Evolutionary conservation across 1,140 invertebrate genomes (phyloP).

Genomic region (Philopotamus ludificatus): DNA sequence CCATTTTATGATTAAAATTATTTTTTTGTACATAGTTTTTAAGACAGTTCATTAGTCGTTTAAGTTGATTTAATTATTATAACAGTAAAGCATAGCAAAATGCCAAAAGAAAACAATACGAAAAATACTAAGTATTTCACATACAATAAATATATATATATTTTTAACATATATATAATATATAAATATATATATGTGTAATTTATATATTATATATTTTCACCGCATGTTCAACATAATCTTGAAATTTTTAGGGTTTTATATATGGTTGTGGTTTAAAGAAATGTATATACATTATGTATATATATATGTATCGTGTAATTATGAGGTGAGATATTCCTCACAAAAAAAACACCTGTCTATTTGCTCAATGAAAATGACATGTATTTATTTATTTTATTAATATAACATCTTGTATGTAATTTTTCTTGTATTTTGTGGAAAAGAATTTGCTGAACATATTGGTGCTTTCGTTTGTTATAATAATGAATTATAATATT

Average conservation of each 20-base stretch:
- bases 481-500: no score
- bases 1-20: no score
- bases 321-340: constrained; percentile 1
- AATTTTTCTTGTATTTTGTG: constrained; percentile 9
- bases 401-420: constrained; percentile 14
- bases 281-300: neutral
- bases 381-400: constrained; percentile 30
- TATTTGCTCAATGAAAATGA: constrained; percentile 42
- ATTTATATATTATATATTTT: neutral
- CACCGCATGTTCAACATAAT: neutral
- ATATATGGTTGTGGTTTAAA: constrained; percentile 11
- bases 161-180: neutral
- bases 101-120: constrained; percentile 31
- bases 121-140: constrained; percentile 25
- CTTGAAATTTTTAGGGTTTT: constrained; percentile 19
- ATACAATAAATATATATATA: constrained; percentile 10
- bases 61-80: constrained; percentile 24
- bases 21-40: constrained; percentile 19
- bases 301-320: neutral
- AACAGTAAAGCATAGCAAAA: constrained; percentile 34
- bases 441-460: constrained; percentile 34
- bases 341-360: constrained; percentile 37
- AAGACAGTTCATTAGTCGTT: constrained; percentile 12
- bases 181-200: neutral
- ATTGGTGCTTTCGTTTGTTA: constrained; percentile 29